These are phyloP conservation scores for Drosophila anomelani DNA, from an alignment of 2,888 invertebrate genomes.

Conservation along the genomic window DNA sequence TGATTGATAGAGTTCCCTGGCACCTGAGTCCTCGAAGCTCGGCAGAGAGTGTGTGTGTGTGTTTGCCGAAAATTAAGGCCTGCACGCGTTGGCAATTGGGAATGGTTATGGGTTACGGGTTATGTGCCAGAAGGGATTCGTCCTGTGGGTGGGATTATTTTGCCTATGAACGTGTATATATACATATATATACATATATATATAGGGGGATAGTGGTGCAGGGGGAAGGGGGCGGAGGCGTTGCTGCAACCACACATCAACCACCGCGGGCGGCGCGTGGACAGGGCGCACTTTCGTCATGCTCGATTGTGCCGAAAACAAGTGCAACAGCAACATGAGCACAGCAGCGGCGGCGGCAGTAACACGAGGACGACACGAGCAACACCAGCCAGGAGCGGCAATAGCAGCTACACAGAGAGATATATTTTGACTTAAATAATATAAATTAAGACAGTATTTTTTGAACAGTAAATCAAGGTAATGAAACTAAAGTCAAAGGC, in stretches of 20 bases:
- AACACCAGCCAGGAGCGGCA: conserved; percentile 22
- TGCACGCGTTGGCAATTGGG: conserved; percentile 55
- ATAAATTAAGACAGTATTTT: neutral
- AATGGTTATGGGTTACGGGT: conserved; percentile 43
- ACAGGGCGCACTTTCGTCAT: conserved; percentile 74
- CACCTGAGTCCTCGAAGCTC: conserved; percentile 40
- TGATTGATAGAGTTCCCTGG: conserved; percentile 41
- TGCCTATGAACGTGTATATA: conserved; percentile 1
- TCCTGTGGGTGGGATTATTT: conserved; percentile 4
- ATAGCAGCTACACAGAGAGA: conserved; percentile 5
- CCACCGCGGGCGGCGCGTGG: conserved; percentile 72
- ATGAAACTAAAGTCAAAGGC: neutral
- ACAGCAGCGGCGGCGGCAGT: conserved; percentile 6
- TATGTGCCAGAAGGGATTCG: conserved; percentile 30
- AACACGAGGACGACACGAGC: conserved; percentile 12
- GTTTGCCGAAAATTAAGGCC: conserved; percentile 70
- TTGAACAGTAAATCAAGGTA: neutral
- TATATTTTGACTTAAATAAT: too few species aligned
- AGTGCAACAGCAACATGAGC: conserved; percentile 59
- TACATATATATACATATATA: neutral
- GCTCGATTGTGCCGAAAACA: conserved; percentile 80
- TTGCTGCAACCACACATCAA: conserved; percentile 60
- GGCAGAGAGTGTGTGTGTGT: conserved; percentile 12
- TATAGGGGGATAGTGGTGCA: neutral
- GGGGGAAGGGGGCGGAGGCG: neutral